Evolutionary conservation across 2,888 invertebrate species (phyloP).

Genomic region (Lordiphosa andalusiaca): DNA sequence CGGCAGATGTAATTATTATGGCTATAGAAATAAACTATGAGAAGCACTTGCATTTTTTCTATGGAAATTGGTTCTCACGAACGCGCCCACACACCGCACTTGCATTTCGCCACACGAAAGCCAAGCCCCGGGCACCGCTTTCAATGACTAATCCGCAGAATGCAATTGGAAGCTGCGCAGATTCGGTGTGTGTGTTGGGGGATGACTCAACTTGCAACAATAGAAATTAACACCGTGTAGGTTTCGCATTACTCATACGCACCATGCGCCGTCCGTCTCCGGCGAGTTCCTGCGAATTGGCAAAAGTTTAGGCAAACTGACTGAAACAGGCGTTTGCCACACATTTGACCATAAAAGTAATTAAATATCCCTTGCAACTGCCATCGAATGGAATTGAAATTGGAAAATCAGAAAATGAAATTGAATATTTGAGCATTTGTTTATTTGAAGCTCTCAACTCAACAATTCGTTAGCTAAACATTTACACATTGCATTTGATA

Average conservation of each 20-base stretch:
- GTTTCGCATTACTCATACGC: slow-evolving; percentile 65
- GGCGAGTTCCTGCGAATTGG: neutral
- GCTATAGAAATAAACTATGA: slow-evolving; percentile 19
- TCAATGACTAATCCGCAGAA: slow-evolving; percentile 53
- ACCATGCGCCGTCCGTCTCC: slow-evolving; percentile 23
- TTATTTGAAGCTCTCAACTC: no score
- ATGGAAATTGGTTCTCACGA: slow-evolving; percentile 48
- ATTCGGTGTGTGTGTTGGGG: slow-evolving; percentile 15
- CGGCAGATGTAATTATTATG: slow-evolving; percentile 30
- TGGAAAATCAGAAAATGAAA: neutral
- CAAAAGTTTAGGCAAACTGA: neutral
- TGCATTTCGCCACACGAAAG: slow-evolving; percentile 20
- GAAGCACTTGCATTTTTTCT: slow-evolving; percentile 2
- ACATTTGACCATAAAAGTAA: no score
- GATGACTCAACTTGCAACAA: slow-evolving; percentile 48
- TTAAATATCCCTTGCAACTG: neutral
- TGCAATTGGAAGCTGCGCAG: slow-evolving; percentile 68
- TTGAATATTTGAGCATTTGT: no score
- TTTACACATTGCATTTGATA: no score
- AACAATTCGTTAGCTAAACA: no score
- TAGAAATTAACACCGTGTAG: slow-evolving; percentile 47
- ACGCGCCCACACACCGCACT: slow-evolving; percentile 37
- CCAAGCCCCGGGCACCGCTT: slow-evolving; percentile 28
- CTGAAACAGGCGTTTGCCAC: no score
- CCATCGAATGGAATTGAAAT: neutral